Percentiles rank a stretch among this genome's conserved stretches.
Evolutionary conservation across 1,140 invertebrate species (phyloP).

Genomic region (Scylla paramamosain): DNA sequence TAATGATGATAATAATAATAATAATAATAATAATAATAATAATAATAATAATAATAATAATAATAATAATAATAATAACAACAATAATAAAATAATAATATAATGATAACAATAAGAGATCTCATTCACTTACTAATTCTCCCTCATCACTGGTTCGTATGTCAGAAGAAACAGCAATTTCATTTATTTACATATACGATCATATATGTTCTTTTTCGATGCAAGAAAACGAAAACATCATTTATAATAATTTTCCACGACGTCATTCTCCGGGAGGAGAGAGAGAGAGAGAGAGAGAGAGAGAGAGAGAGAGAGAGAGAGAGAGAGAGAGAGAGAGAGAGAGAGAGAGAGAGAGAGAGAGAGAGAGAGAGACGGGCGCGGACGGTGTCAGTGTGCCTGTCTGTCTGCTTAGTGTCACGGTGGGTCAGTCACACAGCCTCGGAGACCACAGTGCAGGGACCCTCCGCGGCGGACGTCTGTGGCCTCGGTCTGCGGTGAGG

Average conservation of each 20-base stretch:
- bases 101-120: no score
- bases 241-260: no score
- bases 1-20: no score
- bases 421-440: not conserved
- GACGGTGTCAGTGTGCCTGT: not conserved
- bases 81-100: no score
- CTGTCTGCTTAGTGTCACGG: not conserved
- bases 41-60: no score
- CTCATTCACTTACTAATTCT: no score
- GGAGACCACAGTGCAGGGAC: not conserved
- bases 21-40: no score
- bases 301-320: slow-evolving; percentile 55
- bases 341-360: slow-evolving; percentile 45
- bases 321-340: slow-evolving; percentile 50
- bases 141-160: no score
- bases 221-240: no score
- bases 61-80: no score
- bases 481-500: not conserved
- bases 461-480: not conserved
- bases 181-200: not conserved
- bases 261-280: not conserved
- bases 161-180: no score
- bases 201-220: no score
- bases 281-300: slow-evolving; percentile 39
- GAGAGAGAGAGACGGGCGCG: not conserved